These are phyloP conservation scores for Pseudomyrmex sp. DNA, from an alignment of 1,140 invertebrate species.

Conservation along the genomic window DNA sequence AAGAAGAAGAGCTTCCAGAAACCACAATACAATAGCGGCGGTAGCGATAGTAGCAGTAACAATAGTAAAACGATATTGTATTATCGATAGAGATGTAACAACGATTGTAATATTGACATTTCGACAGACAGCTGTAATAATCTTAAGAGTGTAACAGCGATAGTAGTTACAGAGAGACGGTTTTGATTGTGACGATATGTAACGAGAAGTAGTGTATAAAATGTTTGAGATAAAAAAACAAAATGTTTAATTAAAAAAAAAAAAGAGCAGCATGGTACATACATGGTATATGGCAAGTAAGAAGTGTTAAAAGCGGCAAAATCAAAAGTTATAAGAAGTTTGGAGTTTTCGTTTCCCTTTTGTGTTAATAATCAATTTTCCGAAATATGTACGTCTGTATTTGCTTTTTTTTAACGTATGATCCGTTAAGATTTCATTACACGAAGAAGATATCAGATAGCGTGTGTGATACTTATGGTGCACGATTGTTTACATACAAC, in stretches of 20 bases:
- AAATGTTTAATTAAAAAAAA: background rate
- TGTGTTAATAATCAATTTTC: constrained; percentile 10
- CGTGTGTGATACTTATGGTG: background rate
- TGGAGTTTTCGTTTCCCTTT: background rate
- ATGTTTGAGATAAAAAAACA: background rate
- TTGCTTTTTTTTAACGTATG: constrained; percentile 3
- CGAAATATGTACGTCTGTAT: constrained; percentile 33
- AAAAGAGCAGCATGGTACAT: constrained; percentile 20
- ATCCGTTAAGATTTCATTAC: background rate
- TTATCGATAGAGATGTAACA: constrained; percentile 3
- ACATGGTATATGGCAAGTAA: background rate
- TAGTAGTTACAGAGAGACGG: constrained; percentile 38
- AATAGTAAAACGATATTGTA: constrained; percentile 11
- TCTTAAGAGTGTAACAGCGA: constrained; percentile 41
- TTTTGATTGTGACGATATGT: constrained; percentile 46
- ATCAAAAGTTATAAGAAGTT: constrained; percentile 18
- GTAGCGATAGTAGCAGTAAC: constrained; percentile 22
- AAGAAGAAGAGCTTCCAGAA: constrained; percentile 30
- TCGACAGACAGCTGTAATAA: constrained; percentile 20
- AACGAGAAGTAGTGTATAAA: constrained; percentile 10
- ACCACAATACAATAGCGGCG: constrained; percentile 26
- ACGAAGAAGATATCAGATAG: constrained; percentile 15
- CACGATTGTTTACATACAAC: constrained; percentile 20
- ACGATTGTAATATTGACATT: constrained; percentile 27
- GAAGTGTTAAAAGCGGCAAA: constrained; percentile 34